phyloP scores from a whole-genome alignment of 2,113 vertebrate genomes.

The Cephalopholis sonnerati region DNA sequence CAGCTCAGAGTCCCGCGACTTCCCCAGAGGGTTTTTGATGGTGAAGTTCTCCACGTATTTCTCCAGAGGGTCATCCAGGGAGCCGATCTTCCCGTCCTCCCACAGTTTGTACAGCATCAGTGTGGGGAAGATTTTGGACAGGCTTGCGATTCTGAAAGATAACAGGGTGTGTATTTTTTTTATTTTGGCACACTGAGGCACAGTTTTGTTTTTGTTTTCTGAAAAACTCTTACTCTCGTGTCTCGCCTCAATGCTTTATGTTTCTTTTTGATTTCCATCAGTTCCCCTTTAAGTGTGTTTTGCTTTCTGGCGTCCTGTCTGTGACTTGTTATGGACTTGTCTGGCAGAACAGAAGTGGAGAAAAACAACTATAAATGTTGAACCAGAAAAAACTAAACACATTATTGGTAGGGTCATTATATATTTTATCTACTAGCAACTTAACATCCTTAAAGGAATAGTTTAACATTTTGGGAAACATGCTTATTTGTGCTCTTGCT shows the following conservation, averaged over 20 bases:
- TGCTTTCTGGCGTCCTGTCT: not conserved
- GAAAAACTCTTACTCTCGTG: not conserved
- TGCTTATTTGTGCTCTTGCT: too few species aligned
- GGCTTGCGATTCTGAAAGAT: conserved; percentile 89
- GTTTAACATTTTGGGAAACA: too few species aligned
- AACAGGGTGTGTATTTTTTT: not conserved
- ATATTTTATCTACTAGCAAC: not conserved
- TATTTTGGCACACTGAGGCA: not conserved
- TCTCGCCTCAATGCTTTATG: not conserved
- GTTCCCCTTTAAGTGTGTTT: not conserved
- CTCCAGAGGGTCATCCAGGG: conserved; percentile 93
- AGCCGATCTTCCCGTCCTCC: conserved; percentile 92
- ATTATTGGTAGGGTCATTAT: not conserved
- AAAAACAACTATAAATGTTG: not conserved
- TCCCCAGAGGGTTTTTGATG: conserved; percentile 92
- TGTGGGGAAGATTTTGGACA: conserved; percentile 95
- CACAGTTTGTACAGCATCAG: conserved; percentile 95
- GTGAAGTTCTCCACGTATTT: conserved; percentile 90
- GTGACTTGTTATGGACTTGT: not conserved
- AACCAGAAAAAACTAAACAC: not conserved
- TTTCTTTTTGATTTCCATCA: not conserved
- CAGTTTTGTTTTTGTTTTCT: not conserved
- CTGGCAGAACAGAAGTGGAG: too few species aligned
- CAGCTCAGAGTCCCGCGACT: conserved; percentile 80
- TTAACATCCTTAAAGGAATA: too few species aligned